Evolutionary conservation across 2,797 vertebrate species (phyloP), one percentile per base, ranked within the genome.

Genomic region (Synanceia verrucosa): DNA sequence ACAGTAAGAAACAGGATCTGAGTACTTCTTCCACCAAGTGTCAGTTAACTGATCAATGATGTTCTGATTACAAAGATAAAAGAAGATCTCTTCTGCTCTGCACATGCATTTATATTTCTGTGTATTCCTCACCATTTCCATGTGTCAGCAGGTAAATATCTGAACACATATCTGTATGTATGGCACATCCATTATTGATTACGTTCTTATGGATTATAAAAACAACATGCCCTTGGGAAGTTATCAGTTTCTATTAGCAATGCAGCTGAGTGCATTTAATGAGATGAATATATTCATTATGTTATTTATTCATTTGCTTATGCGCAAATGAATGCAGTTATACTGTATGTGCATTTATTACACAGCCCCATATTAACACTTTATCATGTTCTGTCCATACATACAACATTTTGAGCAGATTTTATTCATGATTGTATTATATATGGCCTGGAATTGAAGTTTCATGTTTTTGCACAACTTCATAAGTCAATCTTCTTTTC

Each of bases 231-330:
- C 39, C 68, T 72, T 65, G 56, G 36, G 76, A 64, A 62, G 61
- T 3, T 65, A 9, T 70, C 28, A n/a, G 4, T 50, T 53, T 73
- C 50, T 41, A 36, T 53, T 13, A 50, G 48, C 9, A 59, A 21
- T 41, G 14, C 60, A 58, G 19, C 46, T 56, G 39, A 71, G 60
- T 55, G 18, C 34, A 65, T 64, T 66, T 70, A 64, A 83, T 70
- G 43, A 69, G 58, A 67, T 59, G 11, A 82, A 70, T 74, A 76
- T 63, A 81, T 82, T 62, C 4, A 70, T 76, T 19, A 63, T 71
- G 28, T 63, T 71, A 61, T 85, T 77, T 58, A 79, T 84, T 73
- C 41, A 76, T 73, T 31, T 70, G 24, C 43, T 78, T 26, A 59
- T 78, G 60, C 50, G 24, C n/a, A 5, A 65, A 77, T 80, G 24